Conservation (phyloP, 2,113 vertebrate species). For the Syngnathus floridae region DNA sequence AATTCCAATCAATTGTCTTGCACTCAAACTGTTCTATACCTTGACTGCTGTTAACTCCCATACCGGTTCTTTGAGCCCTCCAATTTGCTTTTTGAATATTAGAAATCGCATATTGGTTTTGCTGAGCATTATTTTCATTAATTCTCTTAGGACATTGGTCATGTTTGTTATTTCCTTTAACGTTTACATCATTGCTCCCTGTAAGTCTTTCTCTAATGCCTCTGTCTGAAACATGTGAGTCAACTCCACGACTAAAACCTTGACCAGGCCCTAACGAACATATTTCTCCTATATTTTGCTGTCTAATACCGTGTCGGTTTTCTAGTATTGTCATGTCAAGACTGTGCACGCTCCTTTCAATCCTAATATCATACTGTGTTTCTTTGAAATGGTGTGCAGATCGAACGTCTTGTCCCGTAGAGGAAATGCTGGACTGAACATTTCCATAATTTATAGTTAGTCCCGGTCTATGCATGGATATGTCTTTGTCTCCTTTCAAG, state of each 20-base stretch:
- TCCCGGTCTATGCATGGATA: neutral
- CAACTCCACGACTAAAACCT: neutral
- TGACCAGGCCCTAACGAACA: conserved; percentile 3
- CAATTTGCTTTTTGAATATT: conserved; percentile 27
- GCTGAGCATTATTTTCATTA: conserved; percentile 13
- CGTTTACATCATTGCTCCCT: conserved; percentile 1
- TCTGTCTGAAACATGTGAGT: conserved; percentile 1
- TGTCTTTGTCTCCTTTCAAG: conserved; percentile 1
- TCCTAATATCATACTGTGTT: neutral
- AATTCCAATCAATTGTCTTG: conserved; percentile 12
- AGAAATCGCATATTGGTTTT: conserved; percentile 2
- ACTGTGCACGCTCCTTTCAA: conserved; percentile 1
- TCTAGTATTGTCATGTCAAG: conserved; percentile 11
- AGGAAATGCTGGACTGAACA: neutral
- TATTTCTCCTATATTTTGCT: conserved; percentile 1
- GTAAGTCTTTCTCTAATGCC: neutral
- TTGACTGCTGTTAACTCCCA: conserved; percentile 4
- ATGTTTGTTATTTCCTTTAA: conserved; percentile 2
- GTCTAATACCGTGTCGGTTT: conserved; percentile 4
- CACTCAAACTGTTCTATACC: conserved; percentile 5
- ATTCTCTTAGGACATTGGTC: neutral
- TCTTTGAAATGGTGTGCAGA: conserved; percentile 1
- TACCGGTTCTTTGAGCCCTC: conserved; percentile 8
- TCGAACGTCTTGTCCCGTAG: neutral
- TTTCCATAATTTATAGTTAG: conserved; percentile 11